Percentiles rank a stretch among this genome's conserved stretches.
Evolutionary conservation across 53 echinoderm and acorn worm species (phyloP).

Genomic region (Echinometra lucunter): DNA sequence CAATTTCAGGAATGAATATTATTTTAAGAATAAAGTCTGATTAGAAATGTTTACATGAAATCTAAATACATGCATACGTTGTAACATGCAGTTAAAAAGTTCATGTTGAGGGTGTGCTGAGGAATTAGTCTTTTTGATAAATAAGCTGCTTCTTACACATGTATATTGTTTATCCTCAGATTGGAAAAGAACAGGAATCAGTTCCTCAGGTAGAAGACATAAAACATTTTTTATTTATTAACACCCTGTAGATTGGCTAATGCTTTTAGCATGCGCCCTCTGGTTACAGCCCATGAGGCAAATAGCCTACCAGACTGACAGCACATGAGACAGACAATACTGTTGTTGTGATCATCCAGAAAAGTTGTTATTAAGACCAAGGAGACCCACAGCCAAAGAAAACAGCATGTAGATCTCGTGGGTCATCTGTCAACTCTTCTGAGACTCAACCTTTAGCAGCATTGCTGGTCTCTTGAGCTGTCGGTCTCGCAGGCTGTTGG

Average conservation of each 20-base stretch:
- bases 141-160: constrained; percentile 49
- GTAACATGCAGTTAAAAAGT: not conserved
- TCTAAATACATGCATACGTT: not conserved
- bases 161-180: constrained; percentile 59
- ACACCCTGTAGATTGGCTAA: constrained; percentile 52
- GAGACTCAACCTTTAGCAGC: too few relatives aligned
- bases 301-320: too few relatives aligned
- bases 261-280: constrained; percentile 46
- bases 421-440: too few relatives aligned
- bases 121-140: not conserved
- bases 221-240: constrained; percentile 7
- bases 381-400: too few relatives aligned
- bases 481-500: too few relatives aligned
- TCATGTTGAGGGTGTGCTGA: not conserved
- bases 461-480: too few relatives aligned
- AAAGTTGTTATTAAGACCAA: too few relatives aligned
- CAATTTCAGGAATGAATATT: not conserved
- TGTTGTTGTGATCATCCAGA: too few relatives aligned
- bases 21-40: not conserved
- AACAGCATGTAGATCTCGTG: too few relatives aligned
- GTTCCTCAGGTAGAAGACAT: constrained; percentile 41
- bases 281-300: too few relatives aligned
- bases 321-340: too few relatives aligned
- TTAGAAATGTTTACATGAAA: not conserved
- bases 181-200: constrained; percentile 56